Base-by-base conservation (phyloP, 2,797 vertebrate species). In the Notolabrus celidotus region DNA sequence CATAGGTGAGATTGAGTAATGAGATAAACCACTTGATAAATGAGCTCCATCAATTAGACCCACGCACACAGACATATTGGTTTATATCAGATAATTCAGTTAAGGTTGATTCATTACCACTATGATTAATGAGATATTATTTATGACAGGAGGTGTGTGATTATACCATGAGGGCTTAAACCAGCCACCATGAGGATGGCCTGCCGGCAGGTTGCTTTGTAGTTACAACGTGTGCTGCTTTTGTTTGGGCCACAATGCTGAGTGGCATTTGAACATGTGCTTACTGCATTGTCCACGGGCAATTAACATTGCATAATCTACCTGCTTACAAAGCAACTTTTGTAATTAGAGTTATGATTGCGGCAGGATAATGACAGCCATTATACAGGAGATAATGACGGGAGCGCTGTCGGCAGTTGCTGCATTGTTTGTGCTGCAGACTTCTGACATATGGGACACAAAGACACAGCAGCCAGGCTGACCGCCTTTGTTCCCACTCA, bases 321-420 rank as follows among this genome's bases (percentile, higher is more conserved):
- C 80, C 77, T 92, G 93, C 93, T 93, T 93, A 94, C 92, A 91
- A 89, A 85, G 92, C 93, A 93, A 90, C 88, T 91, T 93, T 92
- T 92, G 90, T 94, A 93, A 94, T 94, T 93, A 93, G 90, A 93
- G 86, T 89, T 92, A 91, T 92, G 94, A 93, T 93, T 89, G 92
- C 84, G 17, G 84, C 47, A 63, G 79, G 88, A 92, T 92, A 90
- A 92, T 93, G 88, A 83, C 80, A 68, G 75, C 39, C 82, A 93
- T 94, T 90, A 85, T 68, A 68, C 77, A 47, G 60, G 49, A 75
- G 92, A 93, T 93, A 94, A 93, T 92, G 91, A 88, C 86, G 80
- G 77, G 74, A 62, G 67, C 67, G 80, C 81, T 84, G 71, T 76
- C 86, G 79, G 82, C 89, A 77, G 90, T 86, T 72, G 82, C 80